phyloP scores from a whole-genome alignment of 1,140 invertebrate genomes.

The Macrotrachela quadricornifera region DNA sequence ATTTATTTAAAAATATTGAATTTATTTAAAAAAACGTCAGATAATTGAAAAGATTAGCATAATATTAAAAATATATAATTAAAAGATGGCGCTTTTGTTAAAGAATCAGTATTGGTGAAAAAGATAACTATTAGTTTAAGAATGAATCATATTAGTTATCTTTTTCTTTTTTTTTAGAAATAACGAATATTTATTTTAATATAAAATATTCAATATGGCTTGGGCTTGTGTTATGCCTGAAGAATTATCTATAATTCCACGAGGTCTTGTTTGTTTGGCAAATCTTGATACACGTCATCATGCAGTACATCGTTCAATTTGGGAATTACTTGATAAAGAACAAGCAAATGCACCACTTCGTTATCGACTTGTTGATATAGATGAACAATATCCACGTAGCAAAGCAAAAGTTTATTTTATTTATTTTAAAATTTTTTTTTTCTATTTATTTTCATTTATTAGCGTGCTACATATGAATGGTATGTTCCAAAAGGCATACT shows the following conservation, averaged over 20 bases:
- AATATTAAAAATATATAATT: no score
- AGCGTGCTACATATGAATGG: slow-evolving; percentile 50
- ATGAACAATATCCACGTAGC: slow-evolving; percentile 62
- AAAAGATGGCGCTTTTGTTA: no score
- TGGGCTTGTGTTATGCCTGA: slow-evolving; percentile 30
- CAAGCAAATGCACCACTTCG: slow-evolving; percentile 53
- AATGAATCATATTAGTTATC: no score
- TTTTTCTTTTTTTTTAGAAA: no score
- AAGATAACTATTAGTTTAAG: no score
- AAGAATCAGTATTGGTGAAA: no score
- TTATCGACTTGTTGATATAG: slow-evolving; percentile 44
- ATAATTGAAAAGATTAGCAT: no score
- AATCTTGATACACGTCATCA: slow-evolving; percentile 64
- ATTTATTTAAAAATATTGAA: no score
- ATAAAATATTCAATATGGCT: slow-evolving; percentile 15
- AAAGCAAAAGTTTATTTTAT: slow-evolving; percentile 49
- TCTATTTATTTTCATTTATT: neutral
- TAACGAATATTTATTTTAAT: no score
- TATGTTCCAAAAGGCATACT: slow-evolving; percentile 86
- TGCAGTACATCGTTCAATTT: slow-evolving; percentile 62
- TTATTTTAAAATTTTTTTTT: neutral
- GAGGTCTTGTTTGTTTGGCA: slow-evolving; percentile 57
- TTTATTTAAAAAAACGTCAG: no score
- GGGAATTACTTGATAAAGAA: slow-evolving; percentile 62
- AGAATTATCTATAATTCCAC: slow-evolving; percentile 48